phyloP scores from a whole-genome alignment of 2,797 vertebrate genomes.

The Ctenosaura bakeri region DNA sequence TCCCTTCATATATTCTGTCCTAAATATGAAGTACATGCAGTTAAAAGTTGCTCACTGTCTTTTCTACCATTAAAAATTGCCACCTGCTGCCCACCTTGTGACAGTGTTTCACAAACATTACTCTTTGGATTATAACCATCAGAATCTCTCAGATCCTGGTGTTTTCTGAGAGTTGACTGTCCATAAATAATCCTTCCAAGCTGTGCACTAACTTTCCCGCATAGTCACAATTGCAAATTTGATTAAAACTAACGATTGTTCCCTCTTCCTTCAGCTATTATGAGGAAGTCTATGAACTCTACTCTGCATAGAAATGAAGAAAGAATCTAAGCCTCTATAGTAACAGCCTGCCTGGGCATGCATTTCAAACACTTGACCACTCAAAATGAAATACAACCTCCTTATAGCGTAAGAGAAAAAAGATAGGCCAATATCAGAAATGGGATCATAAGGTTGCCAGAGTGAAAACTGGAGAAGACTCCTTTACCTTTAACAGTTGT shows the following conservation, averaged over 20 bases:
- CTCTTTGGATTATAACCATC: too few relatives aligned
- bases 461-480: too few relatives aligned
- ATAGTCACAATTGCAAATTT: conserved; percentile 1
- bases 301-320: not conserved
- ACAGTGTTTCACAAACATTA: too few relatives aligned
- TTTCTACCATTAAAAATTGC: not conserved
- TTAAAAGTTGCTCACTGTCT: not conserved
- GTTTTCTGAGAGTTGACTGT: too few relatives aligned
- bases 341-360: not conserved
- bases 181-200: not conserved
- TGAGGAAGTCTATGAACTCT: not conserved
- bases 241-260: conserved; percentile 1
- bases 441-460: not conserved
- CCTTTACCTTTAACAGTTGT: too few relatives aligned
- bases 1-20: not conserved
- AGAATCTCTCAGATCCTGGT: too few relatives aligned
- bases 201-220: not conserved
- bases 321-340: conserved; percentile 23
- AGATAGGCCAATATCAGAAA: not conserved
- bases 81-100: not conserved
- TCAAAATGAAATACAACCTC: conserved; percentile 29
- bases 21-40: conserved; percentile 15
- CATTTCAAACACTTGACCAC: not conserved
- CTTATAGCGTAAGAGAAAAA: conserved; percentile 26
- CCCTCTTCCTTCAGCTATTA: not conserved